Conservation (phyloP, 2,113 vertebrate species). For the Fulica atra region DNA sequence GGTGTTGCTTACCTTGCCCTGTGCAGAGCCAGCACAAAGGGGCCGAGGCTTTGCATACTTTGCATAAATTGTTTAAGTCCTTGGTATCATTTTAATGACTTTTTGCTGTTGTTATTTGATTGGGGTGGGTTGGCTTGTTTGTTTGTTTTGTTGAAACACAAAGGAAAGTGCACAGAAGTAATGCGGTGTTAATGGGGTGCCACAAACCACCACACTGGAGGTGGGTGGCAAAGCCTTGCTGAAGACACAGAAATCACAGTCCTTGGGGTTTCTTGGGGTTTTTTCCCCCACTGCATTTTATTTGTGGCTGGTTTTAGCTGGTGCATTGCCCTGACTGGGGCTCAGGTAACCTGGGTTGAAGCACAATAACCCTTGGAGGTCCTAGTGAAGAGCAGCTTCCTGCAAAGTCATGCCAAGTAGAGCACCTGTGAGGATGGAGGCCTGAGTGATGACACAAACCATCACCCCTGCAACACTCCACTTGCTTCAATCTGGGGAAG, state of each 20-base stretch:
- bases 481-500: rapidly evolving
- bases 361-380: rapidly evolving
- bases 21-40: too few relatives aligned
- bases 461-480: rapidly evolving
- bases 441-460: rapidly evolving
- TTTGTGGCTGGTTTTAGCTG: neutral
- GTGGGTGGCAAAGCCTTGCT: rapidly evolving
- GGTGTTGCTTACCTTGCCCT: too few relatives aligned
- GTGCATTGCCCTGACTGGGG: neutral
- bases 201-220: neutral
- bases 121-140: too few relatives aligned
- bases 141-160: neutral
- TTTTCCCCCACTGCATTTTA: rapidly evolving
- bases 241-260: too few relatives aligned
- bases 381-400: rapidly evolving
- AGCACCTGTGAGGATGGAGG: rapidly evolving
- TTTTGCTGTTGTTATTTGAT: too few relatives aligned
- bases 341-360: neutral
- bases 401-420: too few relatives aligned
- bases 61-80: too few relatives aligned
- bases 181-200: rapidly evolving
- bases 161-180: too few relatives aligned
- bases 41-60: too few relatives aligned
- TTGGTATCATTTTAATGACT: too few relatives aligned
- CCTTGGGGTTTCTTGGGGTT: too few relatives aligned